These are phyloP conservation scores for Littorina saxatilis DNA, from an alignment of 1,140 invertebrate genomes.

Conservation along the genomic window DNA sequence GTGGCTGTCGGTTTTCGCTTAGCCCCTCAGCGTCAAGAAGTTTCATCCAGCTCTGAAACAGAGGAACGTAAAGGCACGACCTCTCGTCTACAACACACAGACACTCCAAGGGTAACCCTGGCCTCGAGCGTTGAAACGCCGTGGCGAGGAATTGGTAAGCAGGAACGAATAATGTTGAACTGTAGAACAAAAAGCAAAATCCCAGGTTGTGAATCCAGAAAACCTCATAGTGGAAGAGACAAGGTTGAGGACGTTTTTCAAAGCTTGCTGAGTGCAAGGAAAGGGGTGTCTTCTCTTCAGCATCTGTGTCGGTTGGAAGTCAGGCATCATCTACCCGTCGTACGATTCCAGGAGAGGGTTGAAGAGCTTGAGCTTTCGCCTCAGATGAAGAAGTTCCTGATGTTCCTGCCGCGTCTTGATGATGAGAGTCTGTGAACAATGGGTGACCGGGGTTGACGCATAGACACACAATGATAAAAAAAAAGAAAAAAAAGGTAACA, in stretches of 20 bases:
- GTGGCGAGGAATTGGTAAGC: no score
- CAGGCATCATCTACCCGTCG: neutral
- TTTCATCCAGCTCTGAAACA: no score
- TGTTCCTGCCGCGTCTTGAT: slow-evolving; percentile 9
- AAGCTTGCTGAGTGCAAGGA: neutral
- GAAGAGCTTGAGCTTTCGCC: slow-evolving; percentile 4
- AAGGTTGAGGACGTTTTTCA: neutral
- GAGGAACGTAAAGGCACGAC: no score
- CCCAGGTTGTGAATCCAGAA: no score
- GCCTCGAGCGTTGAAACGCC: no score
- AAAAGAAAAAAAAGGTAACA: neutral
- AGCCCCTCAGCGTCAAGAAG: no score
- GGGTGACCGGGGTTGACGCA: neutral
- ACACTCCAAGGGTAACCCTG: no score
- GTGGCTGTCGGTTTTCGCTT: slow-evolving; percentile 53
- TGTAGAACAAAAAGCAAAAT: no score
- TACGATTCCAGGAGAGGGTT: slow-evolving; percentile 4
- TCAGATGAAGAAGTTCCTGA: slow-evolving; percentile 15
- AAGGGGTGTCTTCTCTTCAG: neutral
- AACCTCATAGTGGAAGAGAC: neutral
- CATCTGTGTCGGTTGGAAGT: slow-evolving; percentile 19
- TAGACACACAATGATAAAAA: no score
- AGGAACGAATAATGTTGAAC: no score
- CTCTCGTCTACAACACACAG: no score
- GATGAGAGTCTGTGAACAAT: neutral